Conservation (phyloP, 2,888 invertebrate genomes). For the Aquatica leii region DNA sequence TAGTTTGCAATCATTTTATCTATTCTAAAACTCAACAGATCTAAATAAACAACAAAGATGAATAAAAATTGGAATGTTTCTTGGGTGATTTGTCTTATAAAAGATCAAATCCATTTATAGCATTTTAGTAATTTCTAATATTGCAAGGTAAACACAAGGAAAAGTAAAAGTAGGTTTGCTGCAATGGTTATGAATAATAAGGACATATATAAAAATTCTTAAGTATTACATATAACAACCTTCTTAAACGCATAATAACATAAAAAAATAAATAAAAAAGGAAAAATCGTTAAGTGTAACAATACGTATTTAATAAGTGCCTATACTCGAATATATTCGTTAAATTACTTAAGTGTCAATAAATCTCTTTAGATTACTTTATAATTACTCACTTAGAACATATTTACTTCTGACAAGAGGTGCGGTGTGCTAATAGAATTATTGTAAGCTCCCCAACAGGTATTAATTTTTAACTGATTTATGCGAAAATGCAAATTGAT, state of each 20-base stretch:
- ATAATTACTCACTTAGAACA: constrained; percentile 42
- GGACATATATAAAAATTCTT: constrained; percentile 41
- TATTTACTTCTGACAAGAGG: constrained; percentile 42
- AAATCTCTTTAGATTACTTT: constrained; percentile 31
- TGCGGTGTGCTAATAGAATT: constrained; percentile 46
- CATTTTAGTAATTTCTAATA: constrained; percentile 48
- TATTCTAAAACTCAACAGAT: too few relatives aligned
- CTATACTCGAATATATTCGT: too few relatives aligned
- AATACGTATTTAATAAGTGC: too few relatives aligned
- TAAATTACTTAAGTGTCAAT: neutral
- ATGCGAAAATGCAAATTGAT: constrained; percentile 39
- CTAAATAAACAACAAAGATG: too few relatives aligned
- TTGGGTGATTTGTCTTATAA: too few relatives aligned
- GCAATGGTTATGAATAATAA: constrained; percentile 53
- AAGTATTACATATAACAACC: constrained; percentile 5
- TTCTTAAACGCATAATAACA: too few relatives aligned
- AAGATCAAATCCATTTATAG: constrained; percentile 50
- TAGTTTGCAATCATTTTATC: too few relatives aligned
- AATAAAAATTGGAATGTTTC: too few relatives aligned
- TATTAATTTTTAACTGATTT: constrained; percentile 43
- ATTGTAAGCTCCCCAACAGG: constrained; percentile 32
- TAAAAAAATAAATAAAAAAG: too few relatives aligned
- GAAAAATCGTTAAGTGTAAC: too few relatives aligned
- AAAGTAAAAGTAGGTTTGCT: constrained; percentile 59
- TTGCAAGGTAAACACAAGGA: constrained; percentile 58